These are phyloP conservation scores for Clarias magur DNA, from an alignment of 2,113 vertebrate genomes.

Conservation along the genomic window DNA sequence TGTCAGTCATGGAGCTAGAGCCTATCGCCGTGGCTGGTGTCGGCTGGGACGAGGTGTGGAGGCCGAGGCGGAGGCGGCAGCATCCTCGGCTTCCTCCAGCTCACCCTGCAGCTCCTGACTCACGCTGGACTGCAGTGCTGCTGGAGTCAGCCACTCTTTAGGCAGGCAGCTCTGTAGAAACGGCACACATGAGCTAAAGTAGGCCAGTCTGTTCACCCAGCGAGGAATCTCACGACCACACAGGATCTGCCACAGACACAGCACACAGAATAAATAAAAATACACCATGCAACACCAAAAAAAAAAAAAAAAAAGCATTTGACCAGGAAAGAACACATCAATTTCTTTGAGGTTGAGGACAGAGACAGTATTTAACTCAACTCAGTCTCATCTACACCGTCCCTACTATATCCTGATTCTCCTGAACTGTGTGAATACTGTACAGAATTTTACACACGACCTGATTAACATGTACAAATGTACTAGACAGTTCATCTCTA, in stretches of 20 bases:
- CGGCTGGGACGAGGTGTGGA: slow-evolving; percentile 77
- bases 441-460: too few species aligned
- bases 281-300: too few species aligned
- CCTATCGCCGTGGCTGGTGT: slow-evolving; percentile 86
- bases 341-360: too few species aligned
- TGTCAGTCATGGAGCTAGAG: slow-evolving; percentile 35
- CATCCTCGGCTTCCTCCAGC: slow-evolving; percentile 92
- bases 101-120: slow-evolving; percentile 95
- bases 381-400: too few species aligned
- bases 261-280: neutral
- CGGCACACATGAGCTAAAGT: slow-evolving; percentile 99
- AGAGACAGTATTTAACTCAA: too few species aligned
- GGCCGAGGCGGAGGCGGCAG: slow-evolving; percentile 79
- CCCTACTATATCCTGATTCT: too few species aligned
- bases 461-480: too few species aligned
- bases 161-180: slow-evolving; percentile 99
- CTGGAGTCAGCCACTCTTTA: slow-evolving; percentile 97
- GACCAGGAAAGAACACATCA: too few species aligned
- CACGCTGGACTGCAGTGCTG: slow-evolving; percentile 94
- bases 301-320: too few species aligned
- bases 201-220: slow-evolving; percentile 98
- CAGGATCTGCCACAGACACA: slow-evolving; percentile 77
- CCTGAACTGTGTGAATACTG: too few species aligned
- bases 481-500: too few species aligned
- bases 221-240: slow-evolving; percentile 97